Conservation (phyloP, 1,140 invertebrate species). For the Marisa cornuarietis region DNA sequence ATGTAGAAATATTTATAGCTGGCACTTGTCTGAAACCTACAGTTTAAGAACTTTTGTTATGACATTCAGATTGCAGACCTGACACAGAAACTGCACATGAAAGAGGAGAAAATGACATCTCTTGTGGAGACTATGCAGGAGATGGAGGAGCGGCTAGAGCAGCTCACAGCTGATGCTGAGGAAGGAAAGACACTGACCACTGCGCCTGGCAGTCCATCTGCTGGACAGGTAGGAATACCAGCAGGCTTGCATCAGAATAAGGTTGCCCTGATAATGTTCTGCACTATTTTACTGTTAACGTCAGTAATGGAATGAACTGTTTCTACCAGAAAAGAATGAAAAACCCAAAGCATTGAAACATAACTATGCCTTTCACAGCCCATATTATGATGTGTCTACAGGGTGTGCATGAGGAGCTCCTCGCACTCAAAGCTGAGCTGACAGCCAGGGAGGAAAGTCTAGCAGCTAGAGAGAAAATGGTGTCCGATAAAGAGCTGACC, state of each 20-base stretch:
- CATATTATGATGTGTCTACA: neutral
- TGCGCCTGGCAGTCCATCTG: neutral
- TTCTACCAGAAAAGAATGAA: too few relatives aligned
- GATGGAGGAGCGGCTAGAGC: conserved; percentile 51
- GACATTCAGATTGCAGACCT: conserved; percentile 10
- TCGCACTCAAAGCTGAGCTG: conserved; percentile 25
- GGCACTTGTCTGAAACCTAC: too few relatives aligned
- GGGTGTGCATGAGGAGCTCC: conserved; percentile 23
- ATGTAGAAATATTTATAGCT: too few relatives aligned
- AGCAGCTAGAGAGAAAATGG: conserved; percentile 31
- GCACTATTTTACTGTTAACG: too few relatives aligned
- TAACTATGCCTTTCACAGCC: too few relatives aligned
- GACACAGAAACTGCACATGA: conserved; percentile 34
- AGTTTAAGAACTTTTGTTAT: neutral
- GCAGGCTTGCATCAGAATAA: too few relatives aligned
- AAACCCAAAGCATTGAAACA: too few relatives aligned
- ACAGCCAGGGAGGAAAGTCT: conserved; percentile 30
- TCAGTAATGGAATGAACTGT: too few relatives aligned
- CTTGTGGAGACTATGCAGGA: conserved; percentile 57
- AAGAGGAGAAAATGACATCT: conserved; percentile 53
- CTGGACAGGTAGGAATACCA: conserved; percentile 4
- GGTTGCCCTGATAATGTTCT: too few relatives aligned
- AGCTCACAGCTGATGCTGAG: conserved; percentile 32
- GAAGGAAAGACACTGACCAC: conserved; percentile 19
- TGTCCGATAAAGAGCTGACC: conserved; percentile 50